Evolutionary conservation across 1,140 invertebrate genomes (phyloP), one percentile per base, ranked within the genome.

Genomic region (Cyclargus thomasi): DNA sequence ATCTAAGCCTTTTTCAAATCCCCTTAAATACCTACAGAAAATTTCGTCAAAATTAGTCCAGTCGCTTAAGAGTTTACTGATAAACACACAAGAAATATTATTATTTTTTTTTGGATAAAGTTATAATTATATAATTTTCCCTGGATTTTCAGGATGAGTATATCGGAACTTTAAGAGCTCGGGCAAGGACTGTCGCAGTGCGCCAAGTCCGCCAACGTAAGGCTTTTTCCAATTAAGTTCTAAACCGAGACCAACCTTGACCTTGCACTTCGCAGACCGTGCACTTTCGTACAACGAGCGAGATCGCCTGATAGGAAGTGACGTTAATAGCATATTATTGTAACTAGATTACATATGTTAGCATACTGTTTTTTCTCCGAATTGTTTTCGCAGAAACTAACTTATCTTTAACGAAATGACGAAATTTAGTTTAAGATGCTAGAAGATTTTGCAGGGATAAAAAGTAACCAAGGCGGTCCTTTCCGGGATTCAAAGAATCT

Each of bases 141-240:
- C 10, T 47, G 29, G 29, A 47, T 47, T 47, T 47, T 47, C 39
- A 47, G 39, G 39, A 47, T 47, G 39, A 47, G 39, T 47, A 11
- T 47, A 16, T 47, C 14, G 10, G 39, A 47, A 2, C 11, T 16
- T 16, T 20, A 20, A 20, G 10, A 11, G 55, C 2, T 59, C 18
- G 17, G 17, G 17, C 8, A 59, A 59, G 55, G 55, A 59, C 20
- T 59, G 55, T 20, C 55, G 55, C 55, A 59, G 18, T 59, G 55
- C 55, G 55, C 20, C 55, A 59, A 59, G 18, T 59, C 20, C 55
- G 55, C 20, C 55, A 59, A 18, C 55, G 55, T 18, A 18, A 59
- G 17, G 18, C 16, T 20, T 18, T 59, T 59, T 59, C 55, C 18
- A 59, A 59, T 59, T 59, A 59, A 59, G 18, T 59, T 59, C 55